Base-by-base conservation (phyloP, 1,140 invertebrate genomes). In the Leptonema lineaticorne region DNA sequence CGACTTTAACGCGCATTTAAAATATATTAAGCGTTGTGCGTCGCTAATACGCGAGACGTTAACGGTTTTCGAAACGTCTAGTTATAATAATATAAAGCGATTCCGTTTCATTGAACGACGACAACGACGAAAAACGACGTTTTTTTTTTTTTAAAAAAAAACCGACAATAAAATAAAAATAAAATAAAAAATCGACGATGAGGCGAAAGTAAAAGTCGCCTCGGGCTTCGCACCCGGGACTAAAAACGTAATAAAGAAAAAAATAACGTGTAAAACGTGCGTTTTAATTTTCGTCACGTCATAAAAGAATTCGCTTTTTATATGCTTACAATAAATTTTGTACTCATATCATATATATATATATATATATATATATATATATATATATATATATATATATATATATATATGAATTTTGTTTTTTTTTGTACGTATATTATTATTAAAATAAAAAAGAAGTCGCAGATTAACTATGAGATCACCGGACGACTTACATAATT, bases 391-490 rank as follows among this genome's bases (percentile, higher is more conserved):
- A n/a, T n/a, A n/a, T n/a, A n/a, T n/a, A n/a, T n/a, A n/a, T n/a
- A n/a, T n/a, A n/a, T n/a, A n/a, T n/a, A n/a, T n/a, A n/a, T 48
- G 27, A 53, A 53, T 53, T 53, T 53, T n/a, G 22, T 53, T 53
- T 53, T 53, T 24, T 26, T 2, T 14, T 6, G 16, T 14, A 16
- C 50, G 50, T 20, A 53, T 24, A 24, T 14, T 9, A 11, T n/a
- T 53, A 11, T 7, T 7, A 8, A n/a, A 3, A 41, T 9, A 41
- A 16, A 2, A 41, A 9, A 41, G 9, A 41, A 9, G 37, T 14
- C 37, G 11, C 37, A 41, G 11, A 41, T 41, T 41, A 41, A 14
- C 37, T 53, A 53, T 53, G 50, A 53, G 50, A 53, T 53, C 50
- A 53, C 27, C 50, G 50, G 8, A 7, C 46, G 18, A 24, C 18